Percentiles rank a stretch among this genome's conserved stretches.
phyloP scores from a whole-genome alignment of 2,888 invertebrate species.

The Marasmarcha lunaedactyla region DNA sequence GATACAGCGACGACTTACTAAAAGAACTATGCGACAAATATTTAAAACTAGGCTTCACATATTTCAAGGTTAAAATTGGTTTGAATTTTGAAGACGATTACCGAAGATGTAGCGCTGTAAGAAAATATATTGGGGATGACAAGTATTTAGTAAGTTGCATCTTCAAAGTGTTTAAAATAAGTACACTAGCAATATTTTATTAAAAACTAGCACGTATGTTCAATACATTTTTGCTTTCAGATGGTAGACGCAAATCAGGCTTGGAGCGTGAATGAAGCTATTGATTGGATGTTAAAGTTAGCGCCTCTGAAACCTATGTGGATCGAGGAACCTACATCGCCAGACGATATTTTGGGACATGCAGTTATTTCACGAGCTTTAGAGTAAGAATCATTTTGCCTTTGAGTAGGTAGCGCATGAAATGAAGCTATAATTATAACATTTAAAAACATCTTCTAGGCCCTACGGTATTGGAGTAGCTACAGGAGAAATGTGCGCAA shows the following conservation, averaged over 20 bases:
- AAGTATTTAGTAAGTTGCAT: conserved; percentile 77
- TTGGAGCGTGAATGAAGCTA: conserved; percentile 88
- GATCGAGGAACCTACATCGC: conserved; percentile 95
- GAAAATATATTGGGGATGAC: conserved; percentile 81
- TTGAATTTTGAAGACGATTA: conserved; percentile 81
- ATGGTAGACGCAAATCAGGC: conserved; percentile 92
- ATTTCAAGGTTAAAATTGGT: conserved; percentile 94
- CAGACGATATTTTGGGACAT: conserved; percentile 92
- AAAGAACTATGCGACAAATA: conserved; percentile 78
- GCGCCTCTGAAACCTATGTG: conserved; percentile 81
- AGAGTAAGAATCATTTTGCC: conserved; percentile 29
- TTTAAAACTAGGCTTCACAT: conserved; percentile 79
- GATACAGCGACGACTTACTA: conserved; percentile 84
- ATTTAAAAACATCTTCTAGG: conserved; percentile 24
- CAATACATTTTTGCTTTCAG: conserved; percentile 37
- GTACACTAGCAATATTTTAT: too few species aligned
- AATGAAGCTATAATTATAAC: too few species aligned
- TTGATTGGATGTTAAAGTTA: conserved; percentile 86
- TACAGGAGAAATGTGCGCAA: conserved; percentile 93
- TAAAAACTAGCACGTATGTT: too few species aligned
- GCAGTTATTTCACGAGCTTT: conserved; percentile 80
- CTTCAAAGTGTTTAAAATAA: too few species aligned
- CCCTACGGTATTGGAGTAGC: conserved; percentile 87
- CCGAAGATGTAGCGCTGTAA: conserved; percentile 77
- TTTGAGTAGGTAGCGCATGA: too few species aligned